Base-by-base conservation (phyloP, 2,888 invertebrate genomes). In the Folsomia candida region DNA sequence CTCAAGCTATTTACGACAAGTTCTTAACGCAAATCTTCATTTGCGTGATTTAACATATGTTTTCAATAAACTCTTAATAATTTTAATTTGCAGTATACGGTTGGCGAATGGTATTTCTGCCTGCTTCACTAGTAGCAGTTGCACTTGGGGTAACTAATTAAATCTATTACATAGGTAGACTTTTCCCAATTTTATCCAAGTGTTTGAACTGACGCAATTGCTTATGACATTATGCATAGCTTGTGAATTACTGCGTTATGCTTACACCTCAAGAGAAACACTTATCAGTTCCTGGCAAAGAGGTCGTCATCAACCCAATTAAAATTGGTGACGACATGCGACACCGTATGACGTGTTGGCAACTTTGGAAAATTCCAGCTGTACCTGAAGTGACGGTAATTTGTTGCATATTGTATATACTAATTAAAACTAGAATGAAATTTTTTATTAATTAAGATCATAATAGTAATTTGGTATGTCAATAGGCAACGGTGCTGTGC, bases 401-500 rank as follows among this genome's bases (percentile, higher is more conserved):
- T n/a, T n/a, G n/a, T n/a, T n/a, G n/a, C n/a, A n/a, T n/a, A n/a
- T n/a, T n/a, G n/a, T n/a, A n/a, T n/a, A n/a, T n/a, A n/a, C n/a
- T n/a, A n/a, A n/a, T n/a, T n/a, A n/a, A n/a, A n/a, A n/a, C n/a
- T n/a, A n/a, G n/a, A n/a, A n/a, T n/a, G n/a, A n/a, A n/a, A n/a
- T n/a, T n/a, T n/a, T n/a, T n/a, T n/a, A n/a, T n/a, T n/a, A n/a
- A n/a, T n/a, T n/a, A n/a, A n/a, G n/a, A n/a, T n/a, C n/a, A n/a
- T n/a, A n/a, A n/a, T n/a, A n/a, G n/a, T n/a, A n/a, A n/a, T n/a
- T n/a, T n/a, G n/a, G n/a, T n/a, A n/a, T n/a, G n/a, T n/a, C n/a
- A n/a, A n/a, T n/a, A n/a, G n/a, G 67, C 84, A 51, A 82, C 83
- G 24, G 83, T 85, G 73, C 82, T 85, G 66, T 85, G 84, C 79